Evolutionary conservation across 2,888 invertebrate genomes (phyloP).

Genomic region (Agriopis leucophaearia): DNA sequence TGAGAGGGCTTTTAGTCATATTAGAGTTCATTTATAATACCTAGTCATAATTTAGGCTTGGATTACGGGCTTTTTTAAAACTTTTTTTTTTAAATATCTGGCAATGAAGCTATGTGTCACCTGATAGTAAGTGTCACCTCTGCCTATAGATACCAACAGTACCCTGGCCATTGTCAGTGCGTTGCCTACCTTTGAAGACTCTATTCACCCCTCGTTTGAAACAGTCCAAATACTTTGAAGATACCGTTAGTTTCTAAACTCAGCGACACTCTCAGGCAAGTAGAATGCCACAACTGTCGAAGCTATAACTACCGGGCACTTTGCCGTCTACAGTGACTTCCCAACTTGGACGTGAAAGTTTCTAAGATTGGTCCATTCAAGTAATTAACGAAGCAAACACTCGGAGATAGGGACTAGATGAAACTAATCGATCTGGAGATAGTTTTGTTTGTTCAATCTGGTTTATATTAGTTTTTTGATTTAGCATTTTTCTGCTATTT

Average conservation of each 20-base stretch:
- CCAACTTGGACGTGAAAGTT: conserved; percentile 9
- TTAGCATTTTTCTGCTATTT: too few relatives aligned
- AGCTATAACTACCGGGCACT: conserved; percentile 6
- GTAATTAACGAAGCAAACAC: conserved; percentile 17
- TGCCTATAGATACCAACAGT: too few relatives aligned
- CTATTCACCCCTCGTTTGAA: background rate
- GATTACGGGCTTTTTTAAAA: background rate
- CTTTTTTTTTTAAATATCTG: too few relatives aligned
- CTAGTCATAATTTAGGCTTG: background rate
- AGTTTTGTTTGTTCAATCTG: background rate
- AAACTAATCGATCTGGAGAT: conserved; percentile 3
- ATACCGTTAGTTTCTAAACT: background rate
- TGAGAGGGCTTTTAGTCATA: too few relatives aligned
- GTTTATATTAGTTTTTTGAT: background rate
- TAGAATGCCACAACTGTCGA: conserved; percentile 6
- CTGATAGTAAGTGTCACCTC: too few relatives aligned
- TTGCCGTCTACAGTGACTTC: conserved; percentile 14
- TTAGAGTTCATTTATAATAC: too few relatives aligned
- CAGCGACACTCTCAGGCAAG: background rate
- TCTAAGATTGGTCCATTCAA: conserved; percentile 22
- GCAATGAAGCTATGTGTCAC: too few relatives aligned
- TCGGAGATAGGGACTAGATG: background rate
- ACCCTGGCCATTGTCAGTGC: too few relatives aligned
- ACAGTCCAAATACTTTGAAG: too few relatives aligned
- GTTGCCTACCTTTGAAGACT: too few relatives aligned